Percentiles rank a stretch among this genome's conserved stretches.
phyloP scores from a whole-genome alignment of 2,888 invertebrate genomes.

The Cerastis leucographa region DNA sequence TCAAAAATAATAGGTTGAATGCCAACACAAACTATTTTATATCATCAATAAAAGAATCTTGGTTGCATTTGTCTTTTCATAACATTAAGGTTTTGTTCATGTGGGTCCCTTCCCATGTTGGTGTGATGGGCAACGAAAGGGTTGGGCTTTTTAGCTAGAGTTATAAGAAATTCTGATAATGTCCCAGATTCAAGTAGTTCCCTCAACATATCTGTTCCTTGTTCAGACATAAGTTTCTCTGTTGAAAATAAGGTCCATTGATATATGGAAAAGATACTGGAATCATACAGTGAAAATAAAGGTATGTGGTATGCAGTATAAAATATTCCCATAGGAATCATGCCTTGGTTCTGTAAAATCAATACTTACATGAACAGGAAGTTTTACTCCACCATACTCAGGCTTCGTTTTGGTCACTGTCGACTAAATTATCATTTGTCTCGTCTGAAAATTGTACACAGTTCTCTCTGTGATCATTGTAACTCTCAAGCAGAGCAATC shows the following conservation, averaged over 20 bases:
- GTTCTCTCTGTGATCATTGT: constrained; percentile 14
- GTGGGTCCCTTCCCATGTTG: constrained; percentile 1
- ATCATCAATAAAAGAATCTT: background rate
- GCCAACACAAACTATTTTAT: too few species aligned
- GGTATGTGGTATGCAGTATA: constrained; percentile 10
- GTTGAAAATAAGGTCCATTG: background rate
- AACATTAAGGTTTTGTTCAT: constrained; percentile 1
- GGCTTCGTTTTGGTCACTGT: constrained; percentile 2
- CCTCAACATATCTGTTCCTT: constrained; percentile 10
- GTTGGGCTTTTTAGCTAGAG: background rate
- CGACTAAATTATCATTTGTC: background rate
- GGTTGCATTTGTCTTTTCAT: background rate
- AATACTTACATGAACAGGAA: constrained; percentile 8
- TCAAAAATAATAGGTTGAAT: too few species aligned
- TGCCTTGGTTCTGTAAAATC: constrained; percentile 3
- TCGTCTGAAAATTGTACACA: constrained; percentile 8
- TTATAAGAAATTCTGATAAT: background rate
- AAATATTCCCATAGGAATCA: constrained; percentile 9
- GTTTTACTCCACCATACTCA: constrained; percentile 3
- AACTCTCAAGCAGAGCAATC: constrained; percentile 5
- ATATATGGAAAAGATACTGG: constrained; percentile 7
- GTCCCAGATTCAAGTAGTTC: constrained; percentile 10
- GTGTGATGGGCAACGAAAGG: background rate
- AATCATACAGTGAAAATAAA: constrained; percentile 3
- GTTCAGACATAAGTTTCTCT: constrained; percentile 2